Percentiles rank a stretch among this genome's conserved stretches.
Evolutionary conservation across 2,113 vertebrate species (phyloP).

Genomic region (Siniperca knerii): DNA sequence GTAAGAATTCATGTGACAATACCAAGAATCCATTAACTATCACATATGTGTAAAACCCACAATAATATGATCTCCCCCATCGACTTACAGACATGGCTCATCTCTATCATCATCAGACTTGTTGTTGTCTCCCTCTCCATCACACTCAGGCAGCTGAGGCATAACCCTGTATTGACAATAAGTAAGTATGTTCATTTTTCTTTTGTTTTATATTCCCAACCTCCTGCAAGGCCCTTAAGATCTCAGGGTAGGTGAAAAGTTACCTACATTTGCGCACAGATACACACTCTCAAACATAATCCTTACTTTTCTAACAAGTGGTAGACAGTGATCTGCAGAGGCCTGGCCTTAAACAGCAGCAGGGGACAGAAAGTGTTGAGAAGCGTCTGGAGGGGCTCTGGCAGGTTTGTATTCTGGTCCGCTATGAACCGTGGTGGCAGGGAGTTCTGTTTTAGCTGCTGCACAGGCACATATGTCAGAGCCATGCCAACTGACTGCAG

Average conservation of each 20-base stretch:
- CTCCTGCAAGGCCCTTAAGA: not conserved
- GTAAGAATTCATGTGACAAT: not conserved
- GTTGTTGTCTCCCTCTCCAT: constrained; percentile 88
- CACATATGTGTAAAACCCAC: not conserved
- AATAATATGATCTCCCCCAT: not conserved
- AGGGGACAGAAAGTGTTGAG: constrained; percentile 92
- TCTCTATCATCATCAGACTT: constrained; percentile 91
- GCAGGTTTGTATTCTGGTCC: constrained; percentile 91
- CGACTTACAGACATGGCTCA: constrained; percentile 91
- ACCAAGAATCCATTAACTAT: not conserved
- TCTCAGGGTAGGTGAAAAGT: too few species aligned
- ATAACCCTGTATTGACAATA: constrained; percentile 87
- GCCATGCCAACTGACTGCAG: constrained; percentile 90
- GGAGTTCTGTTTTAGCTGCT: constrained; percentile 90
- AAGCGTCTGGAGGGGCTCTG: constrained; percentile 91
- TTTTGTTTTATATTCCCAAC: not conserved
- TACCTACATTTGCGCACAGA: not conserved
- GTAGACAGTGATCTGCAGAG: constrained; percentile 91
- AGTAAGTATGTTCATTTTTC: not conserved
- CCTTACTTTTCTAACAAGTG: constrained; percentile 94
- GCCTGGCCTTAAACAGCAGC: constrained; percentile 90
- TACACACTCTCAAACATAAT: not conserved
- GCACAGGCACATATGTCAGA: constrained; percentile 87
- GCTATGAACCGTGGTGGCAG: constrained; percentile 88
- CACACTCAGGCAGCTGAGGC: constrained; percentile 92